Evolutionary conservation across 1,140 invertebrate genomes (phyloP).

Genomic region (Aricia agestis): DNA sequence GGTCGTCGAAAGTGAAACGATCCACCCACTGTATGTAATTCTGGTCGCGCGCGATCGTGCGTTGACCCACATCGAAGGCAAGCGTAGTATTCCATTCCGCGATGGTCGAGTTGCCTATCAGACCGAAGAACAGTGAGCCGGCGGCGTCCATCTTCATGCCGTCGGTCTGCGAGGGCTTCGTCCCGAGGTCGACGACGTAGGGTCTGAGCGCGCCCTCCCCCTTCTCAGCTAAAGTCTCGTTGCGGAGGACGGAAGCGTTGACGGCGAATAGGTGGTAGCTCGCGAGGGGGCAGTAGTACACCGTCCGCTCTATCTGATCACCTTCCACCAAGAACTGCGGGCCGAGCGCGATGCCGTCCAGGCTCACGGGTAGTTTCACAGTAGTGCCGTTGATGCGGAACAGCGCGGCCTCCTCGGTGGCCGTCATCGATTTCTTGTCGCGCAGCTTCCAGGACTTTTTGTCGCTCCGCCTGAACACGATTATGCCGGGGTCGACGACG

Average conservation of each 20-base stretch:
- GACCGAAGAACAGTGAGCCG: constrained; percentile 81
- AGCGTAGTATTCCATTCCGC: constrained; percentile 79
- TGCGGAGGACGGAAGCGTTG: constrained; percentile 76
- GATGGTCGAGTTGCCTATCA: constrained; percentile 80
- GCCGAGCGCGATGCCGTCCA: constrained; percentile 83
- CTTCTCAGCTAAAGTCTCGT: constrained; percentile 61
- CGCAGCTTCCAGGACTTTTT: constrained; percentile 82
- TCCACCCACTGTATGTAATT: constrained; percentile 83
- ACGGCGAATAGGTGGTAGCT: constrained; percentile 80
- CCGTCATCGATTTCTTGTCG: constrained; percentile 79
- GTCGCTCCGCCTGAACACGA: constrained; percentile 79
- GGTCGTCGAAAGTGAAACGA: constrained; percentile 81
- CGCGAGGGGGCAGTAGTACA: constrained; percentile 81
- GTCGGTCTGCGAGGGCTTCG: constrained; percentile 80
- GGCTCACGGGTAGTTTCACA: constrained; percentile 73
- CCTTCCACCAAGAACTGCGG: constrained; percentile 65
- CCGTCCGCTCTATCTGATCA: constrained; percentile 63
- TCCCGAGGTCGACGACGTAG: constrained; percentile 77
- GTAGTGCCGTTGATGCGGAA: constrained; percentile 78
- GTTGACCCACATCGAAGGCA: constrained; percentile 72
- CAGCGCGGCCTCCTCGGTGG: constrained; percentile 72
- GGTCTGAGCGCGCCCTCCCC: constrained; percentile 47
- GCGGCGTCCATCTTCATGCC: constrained; percentile 83
- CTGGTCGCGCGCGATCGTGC: constrained; percentile 80
- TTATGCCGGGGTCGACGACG: constrained; percentile 80